A percentile compares a stretch with the other conserved stretches of the same genome.
Evolutionary conservation across 2,888 invertebrate species (phyloP).

Genomic region (Camptogramma bilineatum): DNA sequence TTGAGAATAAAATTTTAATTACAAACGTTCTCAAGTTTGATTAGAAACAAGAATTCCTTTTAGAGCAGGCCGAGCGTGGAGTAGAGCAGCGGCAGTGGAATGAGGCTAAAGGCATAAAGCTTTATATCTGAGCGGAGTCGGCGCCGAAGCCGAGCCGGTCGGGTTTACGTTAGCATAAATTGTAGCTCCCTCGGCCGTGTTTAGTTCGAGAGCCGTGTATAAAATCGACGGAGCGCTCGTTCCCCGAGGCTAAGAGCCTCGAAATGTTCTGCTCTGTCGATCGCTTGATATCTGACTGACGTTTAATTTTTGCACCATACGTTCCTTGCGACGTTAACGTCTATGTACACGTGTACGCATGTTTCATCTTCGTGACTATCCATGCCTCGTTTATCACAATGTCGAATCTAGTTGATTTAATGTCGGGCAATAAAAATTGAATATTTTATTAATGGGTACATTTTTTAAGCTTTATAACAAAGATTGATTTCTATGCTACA

Average conservation of each 20-base stretch:
- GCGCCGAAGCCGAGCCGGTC: slow-evolving; percentile 48
- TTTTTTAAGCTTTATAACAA: background rate
- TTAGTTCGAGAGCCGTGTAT: slow-evolving; percentile 60
- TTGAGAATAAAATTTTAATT: slow-evolving; percentile 56
- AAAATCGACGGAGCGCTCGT: slow-evolving; percentile 67
- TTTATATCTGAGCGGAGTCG: slow-evolving; percentile 53
- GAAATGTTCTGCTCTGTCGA: slow-evolving; percentile 64
- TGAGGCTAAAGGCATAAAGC: slow-evolving; percentile 55
- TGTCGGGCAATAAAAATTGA: slow-evolving; percentile 13
- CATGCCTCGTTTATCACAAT: slow-evolving; percentile 28
- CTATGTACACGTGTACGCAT: slow-evolving; percentile 41
- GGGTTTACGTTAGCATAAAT: slow-evolving; percentile 72
- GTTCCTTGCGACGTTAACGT: slow-evolving; percentile 40
- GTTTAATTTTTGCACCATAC: slow-evolving; percentile 72
- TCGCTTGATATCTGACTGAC: slow-evolving; percentile 73
- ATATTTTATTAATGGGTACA: slow-evolving; percentile 5
- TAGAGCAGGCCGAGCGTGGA: slow-evolving; percentile 45
- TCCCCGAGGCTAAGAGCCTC: slow-evolving; percentile 55
- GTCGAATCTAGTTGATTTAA: slow-evolving; percentile 21
- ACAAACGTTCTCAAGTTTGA: slow-evolving; percentile 53
- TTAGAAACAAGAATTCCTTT: slow-evolving; percentile 56
- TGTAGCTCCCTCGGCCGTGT: slow-evolving; percentile 59
- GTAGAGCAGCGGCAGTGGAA: slow-evolving; percentile 49
- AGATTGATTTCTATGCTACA: slow-evolving; percentile 10
- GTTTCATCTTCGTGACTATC: slow-evolving; percentile 28